Evolutionary conservation across 2,113 vertebrate species (phyloP), one percentile per base, ranked within the genome.

Genomic region (Nothocercus julius): DNA sequence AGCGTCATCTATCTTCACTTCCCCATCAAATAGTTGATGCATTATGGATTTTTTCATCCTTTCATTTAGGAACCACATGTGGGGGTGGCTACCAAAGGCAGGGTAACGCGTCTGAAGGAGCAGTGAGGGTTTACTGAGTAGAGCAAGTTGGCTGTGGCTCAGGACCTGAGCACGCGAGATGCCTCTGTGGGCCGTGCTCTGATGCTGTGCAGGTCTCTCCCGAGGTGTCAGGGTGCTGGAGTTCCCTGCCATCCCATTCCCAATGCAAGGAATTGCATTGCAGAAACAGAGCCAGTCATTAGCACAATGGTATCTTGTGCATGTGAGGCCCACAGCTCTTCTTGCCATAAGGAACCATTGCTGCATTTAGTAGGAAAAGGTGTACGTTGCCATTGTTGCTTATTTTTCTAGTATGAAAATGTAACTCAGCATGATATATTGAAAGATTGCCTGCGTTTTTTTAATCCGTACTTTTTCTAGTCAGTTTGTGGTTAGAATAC

Each of bases 41-140:
- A 16, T 70, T 87, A 47, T 34, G 36, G 45, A 53, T 53, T 27
- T 22, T 64, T 59, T n/a, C 14, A 9, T 51, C 21, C 7, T 87
- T 95, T 89, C 81, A 42, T 54, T 85, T 34, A 76, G 47, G 32
- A 93, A 93, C 30, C 18, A 13, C 40, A n/a, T 70, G 79, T 68
- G 44, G 34, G 51, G 7, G 11, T 76, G 36, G 36, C 45, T 76
- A 76, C 25, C 11, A 63, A 72, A 62, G 27, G 17, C 45, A 87
- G 16, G 86, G 38, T 77, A 80, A 61, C 18, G 7, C 19, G 19
- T 51, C 3, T 72, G 66, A 32, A 64, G 30, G 36, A 13, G 7
- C 22, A 76, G 6, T n/a, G 14, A 45, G 28, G 7, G 68, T 90
- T 82, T n/a, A 72, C 7, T 68, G 17, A 64, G 38, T 25, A 45